Evolutionary conservation across 2,797 vertebrate genomes (phyloP), one percentile per base, ranked within the genome.

Genomic region (Myotis daubentonii): DNA sequence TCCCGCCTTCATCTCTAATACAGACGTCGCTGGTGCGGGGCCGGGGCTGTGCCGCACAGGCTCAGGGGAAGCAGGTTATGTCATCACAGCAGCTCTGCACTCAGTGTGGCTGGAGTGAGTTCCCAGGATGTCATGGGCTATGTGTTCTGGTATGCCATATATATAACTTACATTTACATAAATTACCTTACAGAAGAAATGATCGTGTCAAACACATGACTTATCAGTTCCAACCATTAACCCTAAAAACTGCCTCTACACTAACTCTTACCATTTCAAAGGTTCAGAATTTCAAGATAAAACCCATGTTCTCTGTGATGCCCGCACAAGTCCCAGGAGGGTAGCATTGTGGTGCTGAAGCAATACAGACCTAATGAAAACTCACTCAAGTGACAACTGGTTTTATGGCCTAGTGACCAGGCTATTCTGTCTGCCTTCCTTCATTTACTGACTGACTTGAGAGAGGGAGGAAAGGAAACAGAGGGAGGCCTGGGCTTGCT

Each of bases 141-240:
- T 92, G 71, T 74, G 55, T 76, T 33, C 33, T 83, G 36, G 41
- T 17, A 92, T 76, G 49, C 2, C 71, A 89, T 9, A 86, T 44
- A 60, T n/a, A 71, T 75, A 94, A 79, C 11, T 57, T 49, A 70
- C 91, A 70, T 55, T 66, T 86, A 95, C 2, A 62, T 25, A 92
- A 93, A 62, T 79, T 76, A 62, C 79, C 71, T 81, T 60, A 81
- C 5, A 86, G 60, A 91, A 93, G 91, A 89, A 89, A 33, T 15
- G 3, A 51, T 30, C 17, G 51, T 85, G 28, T 7, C n/a, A 83
- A 90, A 74, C 20, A 92, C 30, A 82, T 0, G 3, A 23, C 22
- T 70, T 74, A 89, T 33, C 57, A 66, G 71, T 72, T 82, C 68
- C 23, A 94, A 93, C 71, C 20, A 87, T 49, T 72, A 94, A 16